These are phyloP conservation scores for Tympanuchus pallidicinctus DNA, from an alignment of 2,113 vertebrate species.

Conservation along the genomic window DNA sequence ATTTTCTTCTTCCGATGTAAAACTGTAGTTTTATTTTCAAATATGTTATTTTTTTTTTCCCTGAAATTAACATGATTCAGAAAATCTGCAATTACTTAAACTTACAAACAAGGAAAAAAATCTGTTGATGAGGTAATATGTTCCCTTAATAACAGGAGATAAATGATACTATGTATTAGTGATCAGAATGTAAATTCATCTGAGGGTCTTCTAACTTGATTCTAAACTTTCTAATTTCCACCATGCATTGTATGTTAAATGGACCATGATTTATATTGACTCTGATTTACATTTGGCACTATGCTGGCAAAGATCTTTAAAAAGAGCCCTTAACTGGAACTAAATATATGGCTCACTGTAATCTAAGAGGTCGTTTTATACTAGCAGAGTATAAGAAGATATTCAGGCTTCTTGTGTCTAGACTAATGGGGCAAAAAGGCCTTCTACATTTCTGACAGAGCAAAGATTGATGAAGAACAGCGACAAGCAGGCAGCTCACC, in stretches of 20 bases:
- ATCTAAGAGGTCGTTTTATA: constrained; percentile 58
- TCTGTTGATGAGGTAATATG: not conserved
- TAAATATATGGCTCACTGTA: constrained; percentile 37
- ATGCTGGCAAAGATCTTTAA: not conserved
- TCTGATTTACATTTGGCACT: constrained; percentile 46
- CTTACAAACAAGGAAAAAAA: not conserved
- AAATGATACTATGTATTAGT: not conserved
- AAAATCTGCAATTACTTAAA: not conserved
- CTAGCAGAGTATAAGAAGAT: constrained; percentile 4
- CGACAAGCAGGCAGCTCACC: constrained; percentile 13
- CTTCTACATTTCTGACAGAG: constrained; percentile 33
- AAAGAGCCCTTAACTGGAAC: not conserved
- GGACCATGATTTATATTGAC: constrained; percentile 20
- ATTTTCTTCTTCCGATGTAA: not conserved
- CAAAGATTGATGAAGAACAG: constrained; percentile 47
- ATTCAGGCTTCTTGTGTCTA: constrained; percentile 48
- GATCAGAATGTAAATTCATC: not conserved
- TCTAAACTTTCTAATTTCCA: constrained; percentile 26
- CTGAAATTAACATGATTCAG: not conserved
- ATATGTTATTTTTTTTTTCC: not conserved
- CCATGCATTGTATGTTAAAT: not conserved
- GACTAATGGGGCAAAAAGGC: constrained; percentile 67
- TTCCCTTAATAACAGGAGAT: not conserved
- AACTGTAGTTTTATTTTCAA: not conserved
- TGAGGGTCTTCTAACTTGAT: not conserved